Evolutionary conservation across 2,113 vertebrate species (phyloP).

Genomic region (Odocoileus hemionus): DNA sequence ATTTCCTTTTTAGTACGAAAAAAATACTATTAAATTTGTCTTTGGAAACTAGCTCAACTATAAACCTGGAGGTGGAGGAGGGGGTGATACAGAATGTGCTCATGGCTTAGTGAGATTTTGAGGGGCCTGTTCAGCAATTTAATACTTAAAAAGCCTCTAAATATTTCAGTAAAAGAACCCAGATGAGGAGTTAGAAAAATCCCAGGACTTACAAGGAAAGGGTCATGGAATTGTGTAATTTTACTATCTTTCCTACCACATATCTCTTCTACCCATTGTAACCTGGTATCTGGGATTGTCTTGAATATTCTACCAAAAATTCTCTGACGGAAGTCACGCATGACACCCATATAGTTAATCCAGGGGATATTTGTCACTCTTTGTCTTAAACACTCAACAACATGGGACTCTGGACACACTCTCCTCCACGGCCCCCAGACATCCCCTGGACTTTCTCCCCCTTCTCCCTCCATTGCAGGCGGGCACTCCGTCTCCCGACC

Average conservation of each 20-base stretch:
- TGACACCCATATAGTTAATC: background rate
- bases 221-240: background rate
- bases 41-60: background rate
- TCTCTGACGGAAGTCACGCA: background rate
- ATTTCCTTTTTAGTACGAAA: background rate
- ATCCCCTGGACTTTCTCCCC: background rate
- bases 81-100: background rate
- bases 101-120: background rate
- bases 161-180: background rate
- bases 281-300: background rate
- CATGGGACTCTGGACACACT: fast-evolving
- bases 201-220: background rate
- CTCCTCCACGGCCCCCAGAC: background rate
- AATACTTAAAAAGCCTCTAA: background rate
- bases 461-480: background rate
- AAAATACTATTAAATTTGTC: background rate
- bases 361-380: background rate
- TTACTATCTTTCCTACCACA: background rate
- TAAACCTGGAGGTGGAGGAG: background rate
- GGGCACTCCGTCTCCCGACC: background rate
- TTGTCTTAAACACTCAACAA: background rate
- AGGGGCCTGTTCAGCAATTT: background rate
- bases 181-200: background rate
- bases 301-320: background rate
- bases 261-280: background rate